Base-by-base conservation (phyloP, 1,140 invertebrate genomes). In the Neodiprion virginianus region DNA sequence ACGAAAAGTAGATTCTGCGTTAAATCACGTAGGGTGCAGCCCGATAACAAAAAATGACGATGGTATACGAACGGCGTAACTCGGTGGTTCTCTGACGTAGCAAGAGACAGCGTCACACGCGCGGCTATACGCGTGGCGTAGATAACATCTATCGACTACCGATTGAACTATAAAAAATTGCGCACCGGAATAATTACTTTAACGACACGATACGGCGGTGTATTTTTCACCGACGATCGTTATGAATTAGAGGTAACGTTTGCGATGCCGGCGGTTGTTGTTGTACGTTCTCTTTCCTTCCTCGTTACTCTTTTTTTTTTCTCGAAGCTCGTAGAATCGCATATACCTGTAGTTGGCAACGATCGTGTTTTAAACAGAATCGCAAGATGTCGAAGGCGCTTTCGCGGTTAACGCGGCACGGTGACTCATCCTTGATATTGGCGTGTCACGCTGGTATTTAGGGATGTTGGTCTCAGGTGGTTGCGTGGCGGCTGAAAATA, bases 401-500 rank as follows among this genome's bases (percentile, higher is more conserved):
- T 40, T 40, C 28, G 53, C 53, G 53, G 53, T 61, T 12, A 61
- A 61, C n/a, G 53, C 53, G 53, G 53, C 53, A 5, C 11, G 53
- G 53, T 61, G 53, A 61, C 11, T 61, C 53, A 61, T 61, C 53
- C n/a, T 61, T 17, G 53, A 17, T 61, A 61, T 17, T 61, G 53
- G 53, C 53, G 53, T 61, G 79, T 86, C 80, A 83, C 81, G 78
- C 72, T 82, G 82, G 80, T 86, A 86, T 87, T 87, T 84, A 84
- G 83, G 83, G 85, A 86, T 85, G 82, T 77, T 87, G 82, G 82
- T 80, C 85, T 87, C 86, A 87, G 86, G 86, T 87, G 86, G 86
- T 87, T 87, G 86, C 86, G 86, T 86, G 85, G 86, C 83, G 83
- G 80, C 83, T 79, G 75, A 81, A 87, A 87, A 87, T 87, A 87